Percentiles rank a stretch among this genome's conserved stretches.
phyloP scores from a whole-genome alignment of 2,113 vertebrate species.

The Siniperca chuatsi region DNA sequence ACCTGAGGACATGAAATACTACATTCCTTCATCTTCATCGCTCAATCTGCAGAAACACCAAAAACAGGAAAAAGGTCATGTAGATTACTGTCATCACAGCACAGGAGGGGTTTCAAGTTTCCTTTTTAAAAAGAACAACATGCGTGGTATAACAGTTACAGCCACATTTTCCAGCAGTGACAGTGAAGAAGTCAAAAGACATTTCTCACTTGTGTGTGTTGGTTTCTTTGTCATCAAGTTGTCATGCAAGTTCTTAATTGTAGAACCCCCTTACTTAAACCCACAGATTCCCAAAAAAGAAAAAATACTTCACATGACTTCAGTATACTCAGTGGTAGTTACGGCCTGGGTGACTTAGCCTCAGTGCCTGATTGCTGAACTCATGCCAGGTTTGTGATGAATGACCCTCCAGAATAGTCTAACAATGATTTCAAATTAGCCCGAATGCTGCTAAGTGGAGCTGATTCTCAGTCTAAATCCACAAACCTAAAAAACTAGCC shows the following conservation, averaged over 20 bases:
- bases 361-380: background rate
- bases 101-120: background rate
- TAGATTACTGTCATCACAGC: constrained; percentile 4
- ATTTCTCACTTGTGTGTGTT: background rate
- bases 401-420: background rate
- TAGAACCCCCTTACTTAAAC: background rate
- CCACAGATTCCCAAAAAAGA: background rate
- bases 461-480: background rate
- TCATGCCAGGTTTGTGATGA: background rate
- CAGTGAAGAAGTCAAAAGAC: background rate
- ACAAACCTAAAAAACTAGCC: no score
- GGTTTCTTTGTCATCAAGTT: background rate
- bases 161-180: constrained; percentile 42
- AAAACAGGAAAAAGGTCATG: constrained; percentile 16
- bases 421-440: background rate
- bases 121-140: constrained; percentile 23
- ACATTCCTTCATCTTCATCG: background rate
- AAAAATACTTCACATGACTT: background rate
- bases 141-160: background rate
- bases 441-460: background rate
- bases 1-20: constrained; percentile 28
- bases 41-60: background rate
- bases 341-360: background rate
- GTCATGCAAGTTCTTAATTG: background rate
- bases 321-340: background rate